Evolutionary conservation across 2,888 invertebrate genomes (phyloP), one percentile per base, ranked within the genome.

Genomic region (Caenorhabditis parvicauda): DNA sequence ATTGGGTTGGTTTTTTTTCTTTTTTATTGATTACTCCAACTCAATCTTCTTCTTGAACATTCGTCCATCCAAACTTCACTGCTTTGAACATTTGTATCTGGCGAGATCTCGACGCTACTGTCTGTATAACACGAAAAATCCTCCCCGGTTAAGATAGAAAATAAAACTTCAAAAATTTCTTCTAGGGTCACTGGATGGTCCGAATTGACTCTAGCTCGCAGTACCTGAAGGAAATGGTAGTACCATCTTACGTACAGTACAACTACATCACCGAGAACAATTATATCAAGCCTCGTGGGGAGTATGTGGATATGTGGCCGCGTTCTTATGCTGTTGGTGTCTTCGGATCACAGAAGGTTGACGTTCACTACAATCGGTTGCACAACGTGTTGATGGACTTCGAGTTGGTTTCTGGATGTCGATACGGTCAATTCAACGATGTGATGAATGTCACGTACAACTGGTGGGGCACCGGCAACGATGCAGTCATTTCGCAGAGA

Each of bases 381-480:
- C 87, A 89, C 1, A 93, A 94, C 82, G 70, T 73, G 3, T 85
- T 86, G 22, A 64, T 83, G 52, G 88, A 91, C 75, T 98, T 92
- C 80, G 92, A 93, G 76, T 83, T 98, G 21, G 85, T 99, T 3
- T 94, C 95, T 46, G 98, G 70, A 3, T 52, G 59, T 46, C 56
- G 69, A 64, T 66, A 67, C 32, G 38, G 59, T 1, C 56, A 59
- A 6, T 45, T 74, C 19, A 54, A 59, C 25, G 78, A 91, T 77
- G 86, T 87, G 41, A 85, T 98, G 52, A 90, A 95, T 81, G 92
- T 91, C 0, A 87, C 87, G 9, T 89, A 91, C 82, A 99, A 98
- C 82, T 99, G 92, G 90, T 99, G 96, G 96, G 96, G 95, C 12
- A 89, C 89, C 2, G 88, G 89, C 49, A 77, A 75, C 56, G 76